Base-by-base conservation (phyloP, 2,888 invertebrate genomes). In the Drosophila tanythrix region DNA sequence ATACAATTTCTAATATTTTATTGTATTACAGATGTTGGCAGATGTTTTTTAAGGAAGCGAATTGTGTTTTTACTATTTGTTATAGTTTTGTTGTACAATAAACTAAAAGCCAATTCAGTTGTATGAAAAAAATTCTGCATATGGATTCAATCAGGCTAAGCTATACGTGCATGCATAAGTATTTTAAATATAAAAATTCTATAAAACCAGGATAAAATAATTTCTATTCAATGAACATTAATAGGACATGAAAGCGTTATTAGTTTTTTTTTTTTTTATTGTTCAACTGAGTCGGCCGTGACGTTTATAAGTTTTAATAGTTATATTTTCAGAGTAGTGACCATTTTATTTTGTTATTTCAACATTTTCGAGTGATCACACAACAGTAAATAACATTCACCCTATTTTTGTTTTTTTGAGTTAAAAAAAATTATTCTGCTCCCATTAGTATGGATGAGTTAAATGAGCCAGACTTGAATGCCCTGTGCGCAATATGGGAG, bases 1-100 rank as follows among this genome's bases (percentile, higher is more conserved):
- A 75, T 66, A 70, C 74, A 68, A 66, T 72, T 61, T 78, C 35
- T 43, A 46, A 53, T 52, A 50, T 33, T 8, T 65, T 67, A 76
- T 69, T 68, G 3, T 36, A 68, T 64, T 63, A 65, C 58, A 33
- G 33, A 11, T 11, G 33, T 60, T 36, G 35, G 4, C 21, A 38
- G 18, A 31, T 50, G 36, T 48, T 60, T 60, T 65, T 69, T 57
- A 31, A 27, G 50, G 59, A 63, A 43, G 43, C 31, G 11, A 69
- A 64, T 31, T 74, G 50, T 57, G 61, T 76, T 58, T 68, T 72
- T 40, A 21, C 7, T 15, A n/a, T 57, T 55, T 38, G 31, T 33
- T 27, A 29, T 25, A 31, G 7, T n/a, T 8, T 13, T 21, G 10
- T 21, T 31, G 11, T 15, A n/a, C 29, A 38, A 31, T 38, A 18